Percentiles rank a stretch among this genome's conserved stretches.
Conservation (phyloP, 2,113 vertebrate species). For the Oryctolagus cuniculus region DNA sequence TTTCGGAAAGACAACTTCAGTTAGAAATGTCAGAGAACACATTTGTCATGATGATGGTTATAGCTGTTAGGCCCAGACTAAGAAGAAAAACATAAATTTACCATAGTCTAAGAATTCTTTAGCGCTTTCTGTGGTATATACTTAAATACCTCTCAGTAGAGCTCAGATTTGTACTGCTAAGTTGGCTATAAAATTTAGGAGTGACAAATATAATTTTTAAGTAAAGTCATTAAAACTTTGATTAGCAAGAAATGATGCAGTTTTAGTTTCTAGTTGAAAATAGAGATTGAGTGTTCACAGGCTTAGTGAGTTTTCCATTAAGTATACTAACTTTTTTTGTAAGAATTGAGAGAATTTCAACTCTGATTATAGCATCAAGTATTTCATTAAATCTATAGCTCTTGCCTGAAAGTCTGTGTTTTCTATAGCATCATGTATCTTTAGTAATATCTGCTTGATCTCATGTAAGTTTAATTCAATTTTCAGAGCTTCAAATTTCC, state of each 20-base stretch:
- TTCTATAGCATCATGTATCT: not conserved
- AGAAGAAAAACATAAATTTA: not conserved
- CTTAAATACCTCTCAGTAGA: not conserved
- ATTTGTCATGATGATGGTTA: not conserved
- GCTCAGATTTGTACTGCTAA: not conserved
- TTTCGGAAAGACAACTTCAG: not conserved
- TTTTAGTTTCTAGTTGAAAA: conserved; percentile 39
- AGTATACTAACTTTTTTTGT: not conserved
- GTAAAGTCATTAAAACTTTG: conserved; percentile 37
- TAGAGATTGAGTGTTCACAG: not conserved
- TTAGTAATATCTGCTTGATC: not conserved
- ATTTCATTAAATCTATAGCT: not conserved
- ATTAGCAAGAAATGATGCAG: not conserved
- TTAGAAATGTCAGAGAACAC: not conserved
- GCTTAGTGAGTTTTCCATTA: not conserved
- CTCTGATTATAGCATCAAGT: not conserved
- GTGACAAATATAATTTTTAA: not conserved
- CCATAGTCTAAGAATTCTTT: conserved; percentile 5
- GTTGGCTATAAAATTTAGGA: not conserved
- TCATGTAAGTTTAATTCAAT: not conserved
- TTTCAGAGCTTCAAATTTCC: conserved; percentile 21
- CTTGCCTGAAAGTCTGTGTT: not conserved
- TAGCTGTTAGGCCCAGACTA: not conserved
- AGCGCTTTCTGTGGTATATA: not conserved
- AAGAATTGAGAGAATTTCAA: not conserved